Evolutionary conservation across 2,888 invertebrate genomes (phyloP), one percentile per base, ranked within the genome.

Genomic region (Nemotelus nigrinus): DNA sequence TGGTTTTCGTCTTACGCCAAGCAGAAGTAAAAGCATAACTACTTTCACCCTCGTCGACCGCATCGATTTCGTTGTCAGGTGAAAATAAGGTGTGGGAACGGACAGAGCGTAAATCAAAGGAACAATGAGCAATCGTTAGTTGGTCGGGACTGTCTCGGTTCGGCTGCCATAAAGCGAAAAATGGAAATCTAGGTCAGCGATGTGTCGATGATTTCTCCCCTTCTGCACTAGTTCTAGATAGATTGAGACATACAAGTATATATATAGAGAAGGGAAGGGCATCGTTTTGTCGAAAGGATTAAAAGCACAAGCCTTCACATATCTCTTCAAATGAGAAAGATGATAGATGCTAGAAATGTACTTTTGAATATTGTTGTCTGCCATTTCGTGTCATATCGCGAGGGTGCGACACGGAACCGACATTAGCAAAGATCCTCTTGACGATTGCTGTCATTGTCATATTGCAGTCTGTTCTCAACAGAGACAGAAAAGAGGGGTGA

Each of bases 121-220:
- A 44, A 43, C 7, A 65, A 65, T 65, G 47, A 8, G 8, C 47
- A 65, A 65, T 63, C 7, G 63, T 65, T 47, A 47, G 45, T 65
- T 25, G 65, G 65, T 65, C 65, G 10, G 45, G 65, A 45, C 65
- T 65, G 25, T 25, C 25, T 25, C 25, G 25, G 25, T 25, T n/a
- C 7, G 41, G 47, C 10, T 65, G n/a, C 10, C 25, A 65, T 82
- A 45, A 43, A 4, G 41, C 6, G 10, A 47, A 65, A 65, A 65
- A 45, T 47, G 65, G 71, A 84, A 86, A 87, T 86, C 86, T 87
- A 86, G 87, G 87, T 86, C 87, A 86, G 85, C 85, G 85, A 83
- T 85, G 86, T 87, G 87, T 86, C 86, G 86, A 86, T 86, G 86
- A 86, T 86, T 85, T 85, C 85, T 86, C 25, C 25, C 25, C 41